Evolutionary conservation across 92 coral and sea anemone species (phyloP).

Genomic region (Chrysogorgia sp.): DNA sequence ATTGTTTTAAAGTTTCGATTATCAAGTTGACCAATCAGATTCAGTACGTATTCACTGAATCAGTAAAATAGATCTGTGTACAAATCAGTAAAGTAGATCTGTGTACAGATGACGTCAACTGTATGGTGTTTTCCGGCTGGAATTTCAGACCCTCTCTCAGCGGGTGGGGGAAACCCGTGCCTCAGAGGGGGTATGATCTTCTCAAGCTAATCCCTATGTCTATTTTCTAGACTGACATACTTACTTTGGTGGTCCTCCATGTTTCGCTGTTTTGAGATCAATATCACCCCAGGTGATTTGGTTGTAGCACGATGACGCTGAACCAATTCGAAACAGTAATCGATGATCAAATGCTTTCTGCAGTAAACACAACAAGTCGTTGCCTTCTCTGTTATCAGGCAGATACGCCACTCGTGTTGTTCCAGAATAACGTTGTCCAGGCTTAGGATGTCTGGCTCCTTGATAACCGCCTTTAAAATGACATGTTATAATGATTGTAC

Average conservation of each 20-base stretch:
- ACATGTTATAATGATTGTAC: conserved; percentile 38
- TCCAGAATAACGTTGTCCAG: conserved; percentile 57
- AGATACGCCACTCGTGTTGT: conserved; percentile 53
- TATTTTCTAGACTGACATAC: background rate
- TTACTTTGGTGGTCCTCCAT: conserved; percentile 67
- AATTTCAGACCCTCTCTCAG: too few relatives aligned
- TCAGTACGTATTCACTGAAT: too few relatives aligned
- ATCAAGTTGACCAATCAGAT: too few relatives aligned
- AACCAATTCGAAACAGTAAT: conserved; percentile 71
- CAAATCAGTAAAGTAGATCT: too few relatives aligned
- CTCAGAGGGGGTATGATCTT: too few relatives aligned
- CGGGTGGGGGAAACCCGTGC: too few relatives aligned
- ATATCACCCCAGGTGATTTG: conserved; percentile 69
- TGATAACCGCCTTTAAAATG: conserved; percentile 43
- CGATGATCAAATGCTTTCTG: conserved; percentile 68
- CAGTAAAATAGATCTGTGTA: too few relatives aligned
- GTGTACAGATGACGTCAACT: too few relatives aligned
- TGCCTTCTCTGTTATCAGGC: conserved; percentile 68
- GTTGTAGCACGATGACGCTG: conserved; percentile 60
- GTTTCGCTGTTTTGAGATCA: conserved; percentile 54
- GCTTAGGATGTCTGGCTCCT: conserved; percentile 56
- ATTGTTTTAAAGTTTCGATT: too few relatives aligned
- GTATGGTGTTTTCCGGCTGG: too few relatives aligned
- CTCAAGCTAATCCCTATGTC: too few relatives aligned
- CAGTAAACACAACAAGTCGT: conserved; percentile 60